Percentiles rank a stretch among this genome's conserved stretches.
Evolutionary conservation across 64 coral and sea anemone genomes (phyloP).

Genomic region (Exaiptasia diaphana): DNA sequence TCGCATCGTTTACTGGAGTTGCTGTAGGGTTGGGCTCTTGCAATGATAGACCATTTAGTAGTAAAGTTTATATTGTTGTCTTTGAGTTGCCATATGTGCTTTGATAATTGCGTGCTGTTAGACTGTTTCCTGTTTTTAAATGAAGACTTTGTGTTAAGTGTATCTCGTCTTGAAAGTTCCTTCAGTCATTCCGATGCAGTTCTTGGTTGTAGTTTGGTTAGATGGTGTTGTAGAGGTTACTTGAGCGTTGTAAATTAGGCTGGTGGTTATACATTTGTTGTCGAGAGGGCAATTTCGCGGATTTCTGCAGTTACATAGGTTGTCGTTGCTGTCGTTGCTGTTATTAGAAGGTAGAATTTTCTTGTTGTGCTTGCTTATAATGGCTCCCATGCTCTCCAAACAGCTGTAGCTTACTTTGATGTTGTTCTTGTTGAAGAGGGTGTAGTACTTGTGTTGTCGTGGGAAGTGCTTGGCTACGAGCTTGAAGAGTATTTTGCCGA

Average conservation of each 20-base stretch:
- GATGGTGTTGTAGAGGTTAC: background rate
- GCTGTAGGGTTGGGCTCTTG: background rate
- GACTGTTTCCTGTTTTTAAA: background rate
- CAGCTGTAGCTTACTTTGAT: conserved; percentile 1
- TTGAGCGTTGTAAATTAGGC: conserved; percentile 33
- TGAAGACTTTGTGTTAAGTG: background rate
- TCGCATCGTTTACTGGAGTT: background rate
- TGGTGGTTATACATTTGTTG: conserved; percentile 18
- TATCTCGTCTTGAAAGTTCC: conserved; percentile 21
- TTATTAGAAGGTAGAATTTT: background rate
- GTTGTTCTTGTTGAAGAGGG: conserved; percentile 20
- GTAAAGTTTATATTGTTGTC: conserved; percentile 10
- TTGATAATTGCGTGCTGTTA: conserved; percentile 18
- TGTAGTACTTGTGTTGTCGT: background rate
- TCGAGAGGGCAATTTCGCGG: conserved; percentile 16
- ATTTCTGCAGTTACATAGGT: conserved; percentile 7
- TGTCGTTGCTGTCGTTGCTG: background rate
- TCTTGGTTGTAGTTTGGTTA: conserved; percentile 4
- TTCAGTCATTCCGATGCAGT: conserved; percentile 40
- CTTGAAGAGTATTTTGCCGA: background rate
- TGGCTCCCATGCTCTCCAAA: background rate
- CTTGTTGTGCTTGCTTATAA: background rate
- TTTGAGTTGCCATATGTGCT: background rate
- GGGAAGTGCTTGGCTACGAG: conserved; percentile 15
- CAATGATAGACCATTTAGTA: background rate